Percentiles rank a stretch among this genome's conserved stretches.
These are phyloP conservation scores for Philereme vetulata DNA, from an alignment of 2,888 invertebrate species.

Conservation along the genomic window DNA sequence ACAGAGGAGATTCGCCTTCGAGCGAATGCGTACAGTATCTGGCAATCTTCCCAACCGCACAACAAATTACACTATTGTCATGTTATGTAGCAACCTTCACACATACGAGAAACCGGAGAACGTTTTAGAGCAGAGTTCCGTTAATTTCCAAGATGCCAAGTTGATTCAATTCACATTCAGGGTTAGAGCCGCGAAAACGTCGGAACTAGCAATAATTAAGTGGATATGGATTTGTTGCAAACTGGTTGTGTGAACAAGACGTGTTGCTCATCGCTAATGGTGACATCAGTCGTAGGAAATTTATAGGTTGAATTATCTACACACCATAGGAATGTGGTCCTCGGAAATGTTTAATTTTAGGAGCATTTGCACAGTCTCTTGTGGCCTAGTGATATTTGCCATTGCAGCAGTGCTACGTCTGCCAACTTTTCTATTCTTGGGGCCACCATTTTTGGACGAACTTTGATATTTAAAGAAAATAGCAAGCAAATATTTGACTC, in stretches of 20 bases:
- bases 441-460: slow-evolving; percentile 64
- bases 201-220: slow-evolving; percentile 39
- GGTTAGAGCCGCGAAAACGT: slow-evolving; percentile 37
- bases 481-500: slow-evolving; percentile 9
- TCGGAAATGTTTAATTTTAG: no score
- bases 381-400: slow-evolving; percentile 76
- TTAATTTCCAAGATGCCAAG: slow-evolving; percentile 42
- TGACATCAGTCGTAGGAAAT: slow-evolving; percentile 45
- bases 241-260: slow-evolving; percentile 38
- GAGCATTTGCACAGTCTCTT: slow-evolving; percentile 55
- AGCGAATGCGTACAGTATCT: slow-evolving; percentile 53
- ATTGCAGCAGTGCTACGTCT: slow-evolving; percentile 56
- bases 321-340: slow-evolving; percentile 14
- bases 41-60: slow-evolving; percentile 58
- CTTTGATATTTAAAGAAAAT: slow-evolving; percentile 56
- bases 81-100: slow-evolving; percentile 52
- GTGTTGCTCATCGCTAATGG: slow-evolving; percentile 28
- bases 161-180: slow-evolving; percentile 45
- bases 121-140: slow-evolving; percentile 40
- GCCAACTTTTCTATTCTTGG: slow-evolving; percentile 69
- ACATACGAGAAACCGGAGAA: slow-evolving; percentile 44
- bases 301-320: slow-evolving; percentile 47
- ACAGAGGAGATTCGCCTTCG: slow-evolving; percentile 52
- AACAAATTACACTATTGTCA: slow-evolving; percentile 54
- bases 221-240: slow-evolving; percentile 37